Conservation (phyloP, 2,113 vertebrate genomes). For the Piaya cayana region DNA sequence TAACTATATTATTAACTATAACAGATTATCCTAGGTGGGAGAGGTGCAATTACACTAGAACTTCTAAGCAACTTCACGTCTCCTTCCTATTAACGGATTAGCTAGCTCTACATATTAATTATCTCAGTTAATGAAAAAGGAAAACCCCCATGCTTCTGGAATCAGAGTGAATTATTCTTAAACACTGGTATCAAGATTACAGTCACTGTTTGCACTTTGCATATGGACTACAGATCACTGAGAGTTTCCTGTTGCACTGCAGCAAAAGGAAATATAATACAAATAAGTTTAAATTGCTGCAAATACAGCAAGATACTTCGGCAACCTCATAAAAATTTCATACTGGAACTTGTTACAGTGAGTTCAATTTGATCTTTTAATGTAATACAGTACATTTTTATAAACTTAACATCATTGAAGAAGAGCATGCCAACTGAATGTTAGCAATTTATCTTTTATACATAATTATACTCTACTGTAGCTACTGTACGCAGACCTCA, state of each 20-base stretch:
- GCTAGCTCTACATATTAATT: slow-evolving; percentile 26
- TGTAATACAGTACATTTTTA: slow-evolving; percentile 75
- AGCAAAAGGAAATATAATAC: slow-evolving; percentile 48
- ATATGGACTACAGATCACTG: slow-evolving; percentile 61
- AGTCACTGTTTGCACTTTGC: slow-evolving; percentile 46
- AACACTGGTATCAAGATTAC: slow-evolving; percentile 11
- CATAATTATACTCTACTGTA: slow-evolving; percentile 72
- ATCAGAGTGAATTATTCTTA: slow-evolving; percentile 37
- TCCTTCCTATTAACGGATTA: slow-evolving; percentile 14
- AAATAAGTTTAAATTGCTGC: slow-evolving; percentile 47
- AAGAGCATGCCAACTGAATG: slow-evolving; percentile 70
- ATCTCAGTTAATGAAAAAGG: not conserved
- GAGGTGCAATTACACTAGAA: not conserved
- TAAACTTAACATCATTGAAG: slow-evolving; percentile 72
- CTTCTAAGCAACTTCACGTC: not conserved
- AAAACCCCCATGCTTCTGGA: slow-evolving; percentile 28
- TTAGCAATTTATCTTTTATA: slow-evolving; percentile 72
- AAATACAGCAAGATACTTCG: slow-evolving; percentile 63
- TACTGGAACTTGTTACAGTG: slow-evolving; percentile 69
- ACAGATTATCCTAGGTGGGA: not conserved
- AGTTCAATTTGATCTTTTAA: slow-evolving; percentile 72
- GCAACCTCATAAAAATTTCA: slow-evolving; percentile 65
- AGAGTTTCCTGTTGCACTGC: slow-evolving; percentile 66
- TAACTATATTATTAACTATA: too few species aligned
- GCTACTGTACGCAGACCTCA: slow-evolving; percentile 71